Conservation (phyloP, 2,113 vertebrate species). For the Tauraco erythrolophus region DNA sequence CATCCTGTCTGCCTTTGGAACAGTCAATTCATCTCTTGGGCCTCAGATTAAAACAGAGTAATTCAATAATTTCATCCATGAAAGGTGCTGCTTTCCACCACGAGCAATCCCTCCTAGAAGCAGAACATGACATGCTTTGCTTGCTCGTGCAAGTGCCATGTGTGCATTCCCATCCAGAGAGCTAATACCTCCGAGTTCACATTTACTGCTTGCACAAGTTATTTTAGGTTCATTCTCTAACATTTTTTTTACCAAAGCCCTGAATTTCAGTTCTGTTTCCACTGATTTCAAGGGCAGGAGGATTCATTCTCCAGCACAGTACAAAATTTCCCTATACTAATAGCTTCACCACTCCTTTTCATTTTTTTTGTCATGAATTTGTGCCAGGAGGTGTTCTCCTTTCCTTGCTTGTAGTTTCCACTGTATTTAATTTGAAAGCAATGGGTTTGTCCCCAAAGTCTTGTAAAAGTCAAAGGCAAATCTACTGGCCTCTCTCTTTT, state of each 20-base stretch:
- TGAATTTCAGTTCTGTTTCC: slow-evolving; percentile 41
- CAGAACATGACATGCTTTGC: rapidly evolving
- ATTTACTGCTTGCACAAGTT: background rate
- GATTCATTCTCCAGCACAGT: background rate
- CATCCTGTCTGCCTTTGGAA: slow-evolving; percentile 17
- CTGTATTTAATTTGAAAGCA: background rate
- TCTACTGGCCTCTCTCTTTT: background rate
- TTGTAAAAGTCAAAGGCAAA: background rate
- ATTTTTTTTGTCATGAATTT: background rate
- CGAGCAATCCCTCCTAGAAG: background rate
- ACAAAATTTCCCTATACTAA: background rate
- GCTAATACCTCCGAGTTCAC: background rate
- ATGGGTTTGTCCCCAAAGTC: background rate
- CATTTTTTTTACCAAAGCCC: background rate
- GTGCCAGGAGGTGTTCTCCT: background rate
- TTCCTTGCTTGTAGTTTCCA: background rate
- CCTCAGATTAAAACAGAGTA: background rate
- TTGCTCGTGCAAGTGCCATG: background rate
- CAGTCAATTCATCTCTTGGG: background rate
- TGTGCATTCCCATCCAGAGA: background rate
- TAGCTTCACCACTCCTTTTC: background rate
- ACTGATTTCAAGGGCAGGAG: background rate
- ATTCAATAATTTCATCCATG: background rate
- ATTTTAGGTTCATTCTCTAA: background rate
- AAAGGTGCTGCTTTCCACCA: background rate